phyloP scores from a whole-genome alignment of 2,888 invertebrate genomes.

The Xestia xanthographa region DNA sequence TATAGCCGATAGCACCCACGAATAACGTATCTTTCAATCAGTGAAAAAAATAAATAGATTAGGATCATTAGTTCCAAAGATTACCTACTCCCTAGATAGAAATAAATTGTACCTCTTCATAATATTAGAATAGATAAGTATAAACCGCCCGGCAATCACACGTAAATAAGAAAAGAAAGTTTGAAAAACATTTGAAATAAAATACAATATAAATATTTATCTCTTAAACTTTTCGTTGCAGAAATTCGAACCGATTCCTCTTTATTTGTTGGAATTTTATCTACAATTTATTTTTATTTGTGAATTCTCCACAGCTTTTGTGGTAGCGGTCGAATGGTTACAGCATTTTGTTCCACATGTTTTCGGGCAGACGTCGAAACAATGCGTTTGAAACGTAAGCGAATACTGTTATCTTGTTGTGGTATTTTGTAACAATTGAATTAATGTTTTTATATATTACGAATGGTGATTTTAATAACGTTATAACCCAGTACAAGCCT shows the following conservation, averaged over 20 bases:
- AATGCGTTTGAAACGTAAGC: conserved; percentile 19
- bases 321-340: conserved; percentile 30
- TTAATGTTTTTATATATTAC: neutral
- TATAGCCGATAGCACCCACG: too few relatives aligned
- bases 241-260: conserved; percentile 11
- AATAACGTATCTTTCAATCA: too few relatives aligned
- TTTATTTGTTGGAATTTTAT: conserved; percentile 30
- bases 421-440: neutral
- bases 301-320: conserved; percentile 32
- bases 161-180: neutral
- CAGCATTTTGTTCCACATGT: conserved; percentile 22
- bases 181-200: neutral
- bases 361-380: conserved; percentile 35
- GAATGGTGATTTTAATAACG: neutral
- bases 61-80: too few relatives aligned
- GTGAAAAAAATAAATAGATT: too few relatives aligned
- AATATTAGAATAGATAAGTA: too few relatives aligned
- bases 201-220: too few relatives aligned
- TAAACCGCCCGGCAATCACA: neutral
- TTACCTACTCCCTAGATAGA: too few relatives aligned
- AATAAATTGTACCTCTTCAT: too few relatives aligned
- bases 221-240: neutral
- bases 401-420: conserved; percentile 21
- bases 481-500: neutral
- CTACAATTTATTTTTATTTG: conserved; percentile 33